Base-by-base conservation (phyloP, 2,797 vertebrate species). In the Rhincodon typus region DNA sequence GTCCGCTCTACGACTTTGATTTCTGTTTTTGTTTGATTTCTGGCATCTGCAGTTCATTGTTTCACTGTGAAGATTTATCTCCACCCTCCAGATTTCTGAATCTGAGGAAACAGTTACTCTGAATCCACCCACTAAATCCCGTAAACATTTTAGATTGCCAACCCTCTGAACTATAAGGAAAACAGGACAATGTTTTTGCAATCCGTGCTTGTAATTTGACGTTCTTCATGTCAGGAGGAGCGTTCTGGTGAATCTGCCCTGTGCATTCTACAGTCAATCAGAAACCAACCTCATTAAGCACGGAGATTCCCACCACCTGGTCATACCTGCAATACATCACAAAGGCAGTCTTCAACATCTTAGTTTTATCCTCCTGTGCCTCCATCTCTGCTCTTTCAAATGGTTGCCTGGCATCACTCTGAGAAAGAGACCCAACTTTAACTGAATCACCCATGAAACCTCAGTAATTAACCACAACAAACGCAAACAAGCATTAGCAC, bases 311-410 rank as follows among this genome's bases (percentile, higher is more conserved):
- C 19, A 46, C 19, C 38, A 25, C 38, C 82, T 23, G 38, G 19
- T 53, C 46, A 70, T 99, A 99, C 57, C 99, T 99, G 96, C 96
- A 97, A 96, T 19, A 95, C 95, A 96, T 0, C 66, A 99, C 98
- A 97, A 99, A 99, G 27, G 99, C 98, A 23, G 98, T 96, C 97
- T 99, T 99, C 96, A 99, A 97, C 91, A 98, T 97, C 96, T 98
- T 99, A 34, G 98, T 98, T 97, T 99, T 99, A 97, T 99, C 99
- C 96, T 99, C 99, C 95, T 98, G 98, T 96, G 98, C 97, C 6
- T 98, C 96, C 0, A 97, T 96, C 96, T 99, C 98, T 0, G 97
- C 96, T 97, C 97, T 98, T 86, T 96, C 91, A 0, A 97, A 96
- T 1, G 97, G 96, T n/a, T 98, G 99, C 97, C 98, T 97, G 0